Percentiles rank a stretch among this genome's conserved stretches.
phyloP scores from a whole-genome alignment of 2,888 invertebrate species.

The Ornithoptera priamus region DNA sequence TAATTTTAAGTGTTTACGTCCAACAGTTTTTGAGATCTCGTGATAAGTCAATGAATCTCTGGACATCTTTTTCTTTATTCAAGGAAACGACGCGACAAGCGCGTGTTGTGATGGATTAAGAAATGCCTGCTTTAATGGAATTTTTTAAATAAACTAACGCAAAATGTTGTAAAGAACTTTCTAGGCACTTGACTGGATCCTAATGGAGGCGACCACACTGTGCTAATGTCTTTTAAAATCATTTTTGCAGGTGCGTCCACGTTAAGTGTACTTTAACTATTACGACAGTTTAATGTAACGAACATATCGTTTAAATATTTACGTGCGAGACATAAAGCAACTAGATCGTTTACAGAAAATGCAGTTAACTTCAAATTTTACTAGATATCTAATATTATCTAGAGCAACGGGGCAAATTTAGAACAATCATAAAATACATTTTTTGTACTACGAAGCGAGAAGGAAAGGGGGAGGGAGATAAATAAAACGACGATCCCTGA shows the following conservation, averaged over 20 bases:
- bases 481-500: no score
- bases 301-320: constrained; percentile 19
- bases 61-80: no score
- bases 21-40: no score
- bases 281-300: constrained; percentile 25
- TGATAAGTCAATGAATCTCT: no score
- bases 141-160: constrained; percentile 24
- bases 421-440: no score
- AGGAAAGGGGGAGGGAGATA: no score
- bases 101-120: no score
- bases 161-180: constrained; percentile 29
- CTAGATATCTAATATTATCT: neutral
- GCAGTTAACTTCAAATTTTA: neutral
- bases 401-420: no score
- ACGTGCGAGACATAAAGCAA: neutral
- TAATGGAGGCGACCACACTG: constrained; percentile 32
- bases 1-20: no score
- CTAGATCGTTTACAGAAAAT: neutral
- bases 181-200: constrained; percentile 29
- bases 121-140: neutral
- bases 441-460: no score
- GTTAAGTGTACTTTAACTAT: constrained; percentile 34
- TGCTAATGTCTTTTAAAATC: constrained; percentile 37
- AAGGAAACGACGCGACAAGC: no score
- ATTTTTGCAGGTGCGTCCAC: constrained; percentile 33